A percentile compares a stretch with the other conserved stretches of the same genome.
Evolutionary conservation across 2,113 vertebrate species (phyloP).

Genomic region (Mixornis gularis): DNA sequence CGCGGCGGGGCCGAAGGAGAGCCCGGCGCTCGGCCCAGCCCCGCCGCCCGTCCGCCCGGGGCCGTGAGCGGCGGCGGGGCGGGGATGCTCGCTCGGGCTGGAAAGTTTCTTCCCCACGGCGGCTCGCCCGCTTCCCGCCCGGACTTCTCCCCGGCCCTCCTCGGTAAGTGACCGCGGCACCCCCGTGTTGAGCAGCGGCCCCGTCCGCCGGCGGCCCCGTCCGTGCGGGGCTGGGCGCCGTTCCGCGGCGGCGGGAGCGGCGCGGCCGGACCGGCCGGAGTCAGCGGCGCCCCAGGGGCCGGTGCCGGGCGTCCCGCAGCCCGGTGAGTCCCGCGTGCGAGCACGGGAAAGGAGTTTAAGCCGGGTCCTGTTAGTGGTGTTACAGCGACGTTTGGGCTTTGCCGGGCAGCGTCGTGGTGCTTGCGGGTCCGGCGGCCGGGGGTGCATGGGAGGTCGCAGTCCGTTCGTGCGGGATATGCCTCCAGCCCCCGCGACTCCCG

Average conservation of each 20-base stretch:
- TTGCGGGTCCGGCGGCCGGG: neutral
- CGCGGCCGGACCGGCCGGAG: neutral
- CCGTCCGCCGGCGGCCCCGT: neutral
- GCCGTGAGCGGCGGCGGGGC: neutral
- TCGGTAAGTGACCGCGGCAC: neutral
- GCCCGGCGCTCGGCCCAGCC: neutral
- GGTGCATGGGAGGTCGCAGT: neutral
- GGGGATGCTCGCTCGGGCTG: neutral
- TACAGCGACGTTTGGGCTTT: neutral
- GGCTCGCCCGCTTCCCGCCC: neutral
- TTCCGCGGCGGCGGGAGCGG: neutral
- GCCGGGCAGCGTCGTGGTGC: neutral
- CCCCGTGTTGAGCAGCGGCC: neutral
- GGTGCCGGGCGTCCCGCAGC: neutral
- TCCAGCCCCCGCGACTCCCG: neutral
- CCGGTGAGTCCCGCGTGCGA: neutral
- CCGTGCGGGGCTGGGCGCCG: neutral
- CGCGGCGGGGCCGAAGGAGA: too few species aligned
- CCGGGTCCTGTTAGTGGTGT: rapidly evolving
- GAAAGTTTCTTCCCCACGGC: neutral
- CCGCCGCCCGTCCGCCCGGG: neutral
- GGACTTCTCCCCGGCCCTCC: neutral
- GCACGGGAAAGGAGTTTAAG: neutral
- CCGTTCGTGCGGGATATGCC: neutral
- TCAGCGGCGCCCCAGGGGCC: neutral